Base-by-base conservation (phyloP, 2,888 invertebrate species). In the Sinhomidia bicolor region DNA sequence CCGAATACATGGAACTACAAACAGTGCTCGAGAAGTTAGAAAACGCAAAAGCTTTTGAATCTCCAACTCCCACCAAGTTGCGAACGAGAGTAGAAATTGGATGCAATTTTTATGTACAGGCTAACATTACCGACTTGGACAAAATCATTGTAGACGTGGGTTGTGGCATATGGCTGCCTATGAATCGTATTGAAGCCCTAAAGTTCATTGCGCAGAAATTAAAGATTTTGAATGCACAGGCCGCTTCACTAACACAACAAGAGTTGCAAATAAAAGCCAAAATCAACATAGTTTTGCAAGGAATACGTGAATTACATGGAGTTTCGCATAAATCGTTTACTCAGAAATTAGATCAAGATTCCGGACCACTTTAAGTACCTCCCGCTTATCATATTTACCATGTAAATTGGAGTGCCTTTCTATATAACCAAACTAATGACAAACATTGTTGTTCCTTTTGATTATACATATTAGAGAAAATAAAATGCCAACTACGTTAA, bases 41-140 rank as follows among this genome's bases (percentile, higher is more conserved):
- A 85, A 94, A 94, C 47, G 94, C 94, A 2, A 93, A 86, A 44
- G 71, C 41, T 20, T 85, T 78, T 76, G 86, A 86, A 3, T 26
- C 86, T 26, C 41, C 68, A 10, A n/a, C 86, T 0, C 94, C 95
- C 5, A 94, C 94, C 89, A 95, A 95, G 36, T 94, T 96, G 78
- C 96, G 96, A 92, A 96, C 96, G 0, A 95, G 96, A 94, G 95
- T 98, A 32, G 96, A 98, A 93, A 94, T 98, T 41, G 98, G 98
- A n/a, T 96, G 96, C 92, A 96, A 96, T 93, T 96, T 97, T 91
- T 98, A 96, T 92, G 96, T 97, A 93, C 96, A 97, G 93, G 97
- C 97, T 0, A 94, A 95, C 83, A 95, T 97, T 80, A 94, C 94
- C 79, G 95, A 96, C 93, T 94, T 95, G 0, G 95, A 95, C 0